Conservation (phyloP, 2,888 invertebrate species). For the Adelognathus sp. region DNA sequence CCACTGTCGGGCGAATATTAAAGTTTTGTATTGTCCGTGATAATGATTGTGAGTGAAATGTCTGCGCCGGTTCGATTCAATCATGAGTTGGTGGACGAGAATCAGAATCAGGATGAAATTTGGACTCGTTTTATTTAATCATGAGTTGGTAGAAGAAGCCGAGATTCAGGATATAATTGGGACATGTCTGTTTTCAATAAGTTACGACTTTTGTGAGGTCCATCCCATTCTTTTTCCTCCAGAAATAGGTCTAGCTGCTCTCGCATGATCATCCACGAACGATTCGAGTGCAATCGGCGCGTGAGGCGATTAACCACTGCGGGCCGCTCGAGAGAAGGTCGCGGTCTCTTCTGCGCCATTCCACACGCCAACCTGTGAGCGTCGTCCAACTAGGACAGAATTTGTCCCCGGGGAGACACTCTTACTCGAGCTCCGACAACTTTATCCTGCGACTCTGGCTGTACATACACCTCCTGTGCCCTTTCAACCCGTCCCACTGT, state of each 20-base stretch:
- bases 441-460: slow-evolving; percentile 60
- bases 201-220: no score
- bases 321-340: slow-evolving; percentile 70
- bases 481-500: neutral
- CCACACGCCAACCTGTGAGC: slow-evolving; percentile 72
- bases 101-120: no score
- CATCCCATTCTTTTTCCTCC: no score
- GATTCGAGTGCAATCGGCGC: slow-evolving; percentile 53
- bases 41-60: slow-evolving; percentile 5
- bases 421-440: slow-evolving; percentile 68
- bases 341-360: slow-evolving; percentile 47
- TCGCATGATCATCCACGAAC: slow-evolving; percentile 14
- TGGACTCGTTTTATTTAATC: no score
- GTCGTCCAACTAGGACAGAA: slow-evolving; percentile 71
- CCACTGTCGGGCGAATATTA: neutral
- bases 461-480: slow-evolving; percentile 40
- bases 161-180: no score
- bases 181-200: no score
- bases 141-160: no score
- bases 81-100: no score
- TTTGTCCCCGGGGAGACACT: slow-evolving; percentile 72
- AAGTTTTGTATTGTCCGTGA: slow-evolving; percentile 13
- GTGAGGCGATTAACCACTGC: slow-evolving; percentile 42
- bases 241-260: no score
- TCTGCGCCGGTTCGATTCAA: slow-evolving; percentile 34